Conservation (phyloP, 2,113 vertebrate genomes). For the Brachypodius melanocephalos region DNA sequence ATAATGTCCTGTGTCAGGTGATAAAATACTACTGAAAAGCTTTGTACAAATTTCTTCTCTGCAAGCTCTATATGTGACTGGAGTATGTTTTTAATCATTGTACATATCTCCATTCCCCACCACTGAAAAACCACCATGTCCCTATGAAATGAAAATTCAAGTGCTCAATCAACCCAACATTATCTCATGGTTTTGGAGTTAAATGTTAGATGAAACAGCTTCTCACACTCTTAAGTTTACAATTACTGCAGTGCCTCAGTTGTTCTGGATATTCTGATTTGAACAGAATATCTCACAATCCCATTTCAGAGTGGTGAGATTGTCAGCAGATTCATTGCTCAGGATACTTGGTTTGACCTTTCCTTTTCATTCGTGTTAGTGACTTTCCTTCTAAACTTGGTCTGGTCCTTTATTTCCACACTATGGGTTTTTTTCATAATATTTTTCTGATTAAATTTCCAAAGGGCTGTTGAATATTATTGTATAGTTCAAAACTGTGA, state of each 20-base stretch:
- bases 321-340: background rate
- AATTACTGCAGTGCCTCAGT: background rate
- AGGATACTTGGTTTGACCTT: background rate
- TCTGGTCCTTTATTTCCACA: background rate
- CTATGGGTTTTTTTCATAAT: background rate
- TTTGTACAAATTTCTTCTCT: background rate
- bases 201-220: background rate
- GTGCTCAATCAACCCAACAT: accelerated
- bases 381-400: background rate
- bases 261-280: background rate
- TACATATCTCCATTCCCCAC: background rate
- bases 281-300: background rate
- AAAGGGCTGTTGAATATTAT: background rate
- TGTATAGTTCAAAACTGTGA: background rate
- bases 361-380: background rate
- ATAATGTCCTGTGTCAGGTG: background rate
- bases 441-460: background rate
- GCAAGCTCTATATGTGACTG: background rate
- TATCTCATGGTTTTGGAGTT: background rate
- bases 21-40: background rate
- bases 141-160: background rate
- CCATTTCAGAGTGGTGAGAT: background rate
- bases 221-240: background rate
- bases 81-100: background rate
- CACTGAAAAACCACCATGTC: background rate